Conservation (phyloP, 2,888 invertebrate genomes). For the Spisula subtruncata region DNA sequence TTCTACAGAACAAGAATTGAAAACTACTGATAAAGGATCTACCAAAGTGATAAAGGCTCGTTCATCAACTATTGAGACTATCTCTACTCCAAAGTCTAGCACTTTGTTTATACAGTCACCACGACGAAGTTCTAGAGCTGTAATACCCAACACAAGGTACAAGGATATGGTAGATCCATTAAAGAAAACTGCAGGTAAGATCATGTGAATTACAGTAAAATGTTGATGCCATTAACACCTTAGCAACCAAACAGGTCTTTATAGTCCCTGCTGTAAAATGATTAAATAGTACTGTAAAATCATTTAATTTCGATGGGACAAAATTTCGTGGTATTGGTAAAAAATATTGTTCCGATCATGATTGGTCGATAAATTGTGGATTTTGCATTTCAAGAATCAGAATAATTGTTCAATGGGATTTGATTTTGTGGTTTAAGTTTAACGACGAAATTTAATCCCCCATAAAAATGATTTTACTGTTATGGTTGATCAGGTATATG, state of each 20-base stretch:
- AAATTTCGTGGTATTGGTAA: too few relatives aligned
- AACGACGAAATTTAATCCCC: too few relatives aligned
- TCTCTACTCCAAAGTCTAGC: neutral
- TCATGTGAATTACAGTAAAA: neutral
- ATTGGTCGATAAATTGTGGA: too few relatives aligned
- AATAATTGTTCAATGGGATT: too few relatives aligned
- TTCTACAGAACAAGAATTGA: neutral
- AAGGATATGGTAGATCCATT: slow-evolving; percentile 76
- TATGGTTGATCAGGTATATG: neutral
- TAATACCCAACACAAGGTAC: slow-evolving; percentile 78
- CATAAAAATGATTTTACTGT: too few relatives aligned
- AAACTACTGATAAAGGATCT: neutral
- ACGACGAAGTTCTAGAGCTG: slow-evolving; percentile 77
- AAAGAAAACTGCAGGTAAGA: slow-evolving; percentile 56
- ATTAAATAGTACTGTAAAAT: neutral
- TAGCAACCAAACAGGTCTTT: neutral
- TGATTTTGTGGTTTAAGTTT: too few relatives aligned
- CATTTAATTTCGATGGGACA: too few relatives aligned
- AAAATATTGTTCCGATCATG: too few relatives aligned
- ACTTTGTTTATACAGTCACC: slow-evolving; percentile 57
- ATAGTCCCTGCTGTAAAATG: neutral
- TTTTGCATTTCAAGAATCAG: too few relatives aligned
- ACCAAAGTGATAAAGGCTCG: neutral
- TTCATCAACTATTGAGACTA: neutral
- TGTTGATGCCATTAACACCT: neutral